Evolutionary conservation across 2,113 vertebrate species (phyloP).

Genomic region (Talpa occidentalis): DNA sequence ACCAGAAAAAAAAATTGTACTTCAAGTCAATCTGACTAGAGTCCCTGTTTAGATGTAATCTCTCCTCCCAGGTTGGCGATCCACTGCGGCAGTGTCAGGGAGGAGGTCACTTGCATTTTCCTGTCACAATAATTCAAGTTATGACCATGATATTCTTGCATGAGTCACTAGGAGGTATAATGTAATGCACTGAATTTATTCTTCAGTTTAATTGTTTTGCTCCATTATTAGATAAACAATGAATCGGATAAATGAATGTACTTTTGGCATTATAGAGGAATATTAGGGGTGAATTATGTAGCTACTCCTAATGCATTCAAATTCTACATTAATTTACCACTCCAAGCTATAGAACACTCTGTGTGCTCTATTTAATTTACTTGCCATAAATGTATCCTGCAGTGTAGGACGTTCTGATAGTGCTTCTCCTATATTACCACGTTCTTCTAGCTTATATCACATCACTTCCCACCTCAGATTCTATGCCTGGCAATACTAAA

Average conservation of each 20-base stretch:
- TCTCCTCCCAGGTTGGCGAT: neutral
- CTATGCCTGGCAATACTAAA: neutral
- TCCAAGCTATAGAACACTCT: neutral
- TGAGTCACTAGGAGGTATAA: neutral
- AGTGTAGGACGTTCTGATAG: neutral
- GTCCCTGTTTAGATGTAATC: neutral
- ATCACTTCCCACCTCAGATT: neutral
- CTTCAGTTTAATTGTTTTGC: neutral
- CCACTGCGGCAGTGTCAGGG: fast-evolving
- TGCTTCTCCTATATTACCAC: neutral
- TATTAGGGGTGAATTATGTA: neutral
- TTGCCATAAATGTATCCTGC: neutral
- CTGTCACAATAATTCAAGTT: neutral
- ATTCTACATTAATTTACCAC: neutral
- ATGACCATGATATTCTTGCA: fast-evolving
- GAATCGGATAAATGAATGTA: neutral
- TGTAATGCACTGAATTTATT: neutral
- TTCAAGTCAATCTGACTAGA: neutral
- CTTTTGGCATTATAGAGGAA: neutral
- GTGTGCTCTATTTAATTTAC: neutral
- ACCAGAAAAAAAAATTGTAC: neutral
- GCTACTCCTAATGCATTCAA: neutral
- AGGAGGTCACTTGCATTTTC: neutral
- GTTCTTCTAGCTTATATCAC: neutral
- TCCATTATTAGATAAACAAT: neutral